A percentile compares a stretch with the other conserved stretches of the same genome.
phyloP scores from a whole-genome alignment of 2,888 invertebrate species.

The Caradrina clavipalpis region DNA sequence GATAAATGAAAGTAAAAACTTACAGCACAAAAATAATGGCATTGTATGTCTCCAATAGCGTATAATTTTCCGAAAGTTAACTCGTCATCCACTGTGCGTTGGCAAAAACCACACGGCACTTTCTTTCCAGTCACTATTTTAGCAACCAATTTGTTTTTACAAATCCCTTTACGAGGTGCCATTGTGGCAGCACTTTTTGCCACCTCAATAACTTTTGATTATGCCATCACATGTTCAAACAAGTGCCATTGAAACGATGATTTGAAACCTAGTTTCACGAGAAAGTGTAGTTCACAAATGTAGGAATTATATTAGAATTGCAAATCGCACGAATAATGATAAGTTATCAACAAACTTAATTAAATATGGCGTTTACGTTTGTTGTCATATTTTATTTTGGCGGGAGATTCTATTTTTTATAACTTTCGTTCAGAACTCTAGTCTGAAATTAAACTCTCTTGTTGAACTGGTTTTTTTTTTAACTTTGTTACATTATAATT shows the following conservation, averaged over 20 bases:
- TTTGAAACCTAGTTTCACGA: background rate
- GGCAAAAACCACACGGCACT: conserved; percentile 90
- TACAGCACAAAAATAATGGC: conserved; percentile 95
- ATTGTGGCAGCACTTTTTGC: conserved; percentile 50
- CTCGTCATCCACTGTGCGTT: conserved; percentile 87
- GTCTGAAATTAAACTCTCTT: too few relatives aligned
- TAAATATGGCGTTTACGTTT: conserved; percentile 42
- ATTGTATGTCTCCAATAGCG: conserved; percentile 89
- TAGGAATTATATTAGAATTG: background rate
- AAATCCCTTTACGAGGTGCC: conserved; percentile 60
- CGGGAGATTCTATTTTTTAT: conserved; percentile 66
- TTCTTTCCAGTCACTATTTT: conserved; percentile 76
- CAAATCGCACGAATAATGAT: conserved; percentile 5
- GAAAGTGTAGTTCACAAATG: background rate
- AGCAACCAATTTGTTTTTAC: conserved; percentile 68
- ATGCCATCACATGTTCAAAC: background rate
- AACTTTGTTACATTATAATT: too few relatives aligned
- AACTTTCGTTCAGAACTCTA: conserved; percentile 40
- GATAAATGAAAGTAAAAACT: conserved; percentile 68
- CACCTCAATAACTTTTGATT: background rate
- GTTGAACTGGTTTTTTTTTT: too few relatives aligned
- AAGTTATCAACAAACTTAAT: conserved; percentile 32
- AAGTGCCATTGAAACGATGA: background rate
- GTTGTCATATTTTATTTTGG: conserved; percentile 55
- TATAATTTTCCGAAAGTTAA: conserved; percentile 90